These are phyloP conservation scores for Lasioglossum marginatum DNA, from an alignment of 2,888 invertebrate genomes.

Conservation along the genomic window DNA sequence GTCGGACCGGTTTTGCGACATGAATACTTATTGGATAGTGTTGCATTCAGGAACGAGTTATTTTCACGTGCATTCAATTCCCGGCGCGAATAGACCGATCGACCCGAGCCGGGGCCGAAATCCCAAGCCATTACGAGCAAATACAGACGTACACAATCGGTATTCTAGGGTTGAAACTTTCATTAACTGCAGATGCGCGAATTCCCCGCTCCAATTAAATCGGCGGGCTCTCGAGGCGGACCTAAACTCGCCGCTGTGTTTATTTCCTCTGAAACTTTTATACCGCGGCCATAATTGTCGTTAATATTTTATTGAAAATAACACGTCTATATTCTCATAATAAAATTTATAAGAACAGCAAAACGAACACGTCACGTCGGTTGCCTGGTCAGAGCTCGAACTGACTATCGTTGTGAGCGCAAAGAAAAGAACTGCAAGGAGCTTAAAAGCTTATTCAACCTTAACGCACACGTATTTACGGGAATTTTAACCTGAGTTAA, in stretches of 20 bases:
- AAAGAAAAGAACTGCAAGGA: too few species aligned
- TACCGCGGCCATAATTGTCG: constrained; percentile 28
- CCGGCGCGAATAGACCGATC: neutral
- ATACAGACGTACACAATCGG: constrained; percentile 39
- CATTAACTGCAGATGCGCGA: constrained; percentile 52
- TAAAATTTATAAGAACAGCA: too few species aligned
- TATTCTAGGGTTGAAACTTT: constrained; percentile 36
- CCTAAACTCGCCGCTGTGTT: constrained; percentile 31
- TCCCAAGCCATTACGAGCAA: constrained; percentile 17
- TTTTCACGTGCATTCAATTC: constrained; percentile 22
- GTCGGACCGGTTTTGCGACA: neutral
- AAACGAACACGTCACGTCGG: too few species aligned
- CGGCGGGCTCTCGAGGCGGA: neutral
- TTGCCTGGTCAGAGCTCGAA: too few species aligned
- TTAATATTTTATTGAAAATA: neutral
- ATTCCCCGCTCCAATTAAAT: constrained; percentile 51
- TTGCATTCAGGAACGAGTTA: constrained; percentile 23
- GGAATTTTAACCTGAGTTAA: too few species aligned
- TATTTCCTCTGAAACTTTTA: constrained; percentile 28
- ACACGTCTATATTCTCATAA: too few species aligned
- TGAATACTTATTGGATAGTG: constrained; percentile 8
- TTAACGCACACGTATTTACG: too few species aligned
- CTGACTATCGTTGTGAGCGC: too few species aligned
- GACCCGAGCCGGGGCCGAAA: neutral
- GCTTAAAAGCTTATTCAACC: too few species aligned